Conservation (phyloP, 2,797 vertebrate species). For the Morelia viridis region DNA sequence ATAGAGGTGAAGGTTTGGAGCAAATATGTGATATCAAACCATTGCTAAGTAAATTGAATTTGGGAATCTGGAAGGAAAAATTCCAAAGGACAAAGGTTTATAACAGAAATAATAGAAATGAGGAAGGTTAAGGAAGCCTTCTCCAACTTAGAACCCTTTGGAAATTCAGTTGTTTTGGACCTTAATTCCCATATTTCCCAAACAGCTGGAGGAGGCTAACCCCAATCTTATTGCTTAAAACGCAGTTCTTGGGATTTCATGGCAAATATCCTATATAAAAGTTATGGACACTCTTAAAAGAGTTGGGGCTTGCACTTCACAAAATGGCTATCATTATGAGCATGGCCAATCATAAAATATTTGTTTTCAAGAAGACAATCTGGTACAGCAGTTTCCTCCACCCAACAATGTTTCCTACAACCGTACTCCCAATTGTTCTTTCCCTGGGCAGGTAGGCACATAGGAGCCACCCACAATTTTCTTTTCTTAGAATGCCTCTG, state of each 20-base stretch:
- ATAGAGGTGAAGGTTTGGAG: background rate
- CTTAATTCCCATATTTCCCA: background rate
- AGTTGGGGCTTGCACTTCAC: background rate
- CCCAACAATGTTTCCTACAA: background rate
- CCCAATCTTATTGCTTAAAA: background rate
- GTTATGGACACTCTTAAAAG: background rate
- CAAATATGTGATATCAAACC: background rate
- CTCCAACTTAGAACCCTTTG: background rate
- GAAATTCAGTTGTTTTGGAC: background rate
- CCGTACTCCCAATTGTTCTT: background rate
- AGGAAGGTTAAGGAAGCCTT: background rate
- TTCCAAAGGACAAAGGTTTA: background rate
- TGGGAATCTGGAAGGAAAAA: background rate
- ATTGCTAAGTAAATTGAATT: background rate
- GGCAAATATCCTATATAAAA: background rate
- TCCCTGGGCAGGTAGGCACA: background rate
- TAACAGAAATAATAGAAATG: background rate
- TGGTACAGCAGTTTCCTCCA: background rate
- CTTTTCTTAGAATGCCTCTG: background rate
- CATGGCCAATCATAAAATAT: background rate
- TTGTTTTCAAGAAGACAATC: background rate
- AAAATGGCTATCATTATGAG: background rate
- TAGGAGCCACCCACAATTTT: background rate
- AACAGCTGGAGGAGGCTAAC: background rate
- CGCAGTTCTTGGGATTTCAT: background rate